Evolutionary conservation across 2,797 vertebrate species (phyloP), one percentile per base, ranked within the genome.

Genomic region (Anisognathus igniventris): DNA sequence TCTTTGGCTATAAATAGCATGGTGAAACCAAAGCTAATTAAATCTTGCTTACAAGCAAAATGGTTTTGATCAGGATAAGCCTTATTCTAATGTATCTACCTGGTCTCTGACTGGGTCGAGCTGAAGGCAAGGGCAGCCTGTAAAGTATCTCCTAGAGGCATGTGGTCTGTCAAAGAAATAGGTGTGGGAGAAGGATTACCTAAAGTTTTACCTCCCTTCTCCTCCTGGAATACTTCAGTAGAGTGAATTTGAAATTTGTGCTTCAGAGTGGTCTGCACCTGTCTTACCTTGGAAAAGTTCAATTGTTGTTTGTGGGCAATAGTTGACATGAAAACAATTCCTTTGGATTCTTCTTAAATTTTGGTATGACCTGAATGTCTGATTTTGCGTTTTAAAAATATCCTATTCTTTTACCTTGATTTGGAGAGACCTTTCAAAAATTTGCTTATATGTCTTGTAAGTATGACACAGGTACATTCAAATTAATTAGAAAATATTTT

Each of bases 261-360:
- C 14, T 74, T 85, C 31, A 33, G n/a, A 75, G n/a, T 79, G 12
- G 7, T 70, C 54, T 68, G 35, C 27, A 44, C 13, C 37, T 83
- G 24, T 37, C 31, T 75, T 7, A 54, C 28, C 37, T 86, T 67
- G 42, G 21, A 35, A 62, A 83, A 64, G 23, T 18, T 14, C 31
- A 40, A 9, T 65, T 90, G 12, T 19, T 67, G 10, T 71, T 58
- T 61, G 6, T 51, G 40, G 31, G 40, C 19, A 45, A 20, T 45
- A 60, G 15, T 27, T 84, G 50, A 47, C 1, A 1, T 31, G 22
- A 33, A 67, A 66, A 56, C 6, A 67, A 8, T 48, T 48, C 21
- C 61, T 75, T 88, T 78, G 37, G 9, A 39, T 76, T 86, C 71
- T 28, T 80, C 30, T 51, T 61, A n/a, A 79, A 33, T 82, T 85